Base-by-base conservation (phyloP, 1,140 invertebrate genomes). In the Aphaenogaster rudis region DNA sequence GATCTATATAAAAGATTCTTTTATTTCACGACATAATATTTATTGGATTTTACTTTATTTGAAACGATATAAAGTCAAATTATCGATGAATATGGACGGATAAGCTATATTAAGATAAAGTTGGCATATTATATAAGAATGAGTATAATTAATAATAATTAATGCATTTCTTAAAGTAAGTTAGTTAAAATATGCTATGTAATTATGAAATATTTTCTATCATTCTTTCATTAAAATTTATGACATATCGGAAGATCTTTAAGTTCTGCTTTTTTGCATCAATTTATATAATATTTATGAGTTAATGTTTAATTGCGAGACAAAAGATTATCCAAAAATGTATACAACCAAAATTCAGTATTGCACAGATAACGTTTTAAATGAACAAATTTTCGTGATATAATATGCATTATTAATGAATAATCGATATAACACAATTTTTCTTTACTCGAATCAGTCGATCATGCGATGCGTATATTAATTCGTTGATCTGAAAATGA, bases 291-390 rank as follows among this genome's bases (percentile, higher is more conserved):
- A 42, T n/a, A 66, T 45, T 42, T 0, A 42, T 21, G n/a, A 66
- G 9, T 9, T 45, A 45, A 42, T 67, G 36, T 67, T 45, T 48
- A 67, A 45, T 67, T 67, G 48, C 45, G 39, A 45, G 9, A 21
- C 9, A 17, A 5, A 21, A 67, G 39, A 67, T 67, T 67, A 67
- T 67, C 11, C 11, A 67, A 66, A 67, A 67, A 67, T 67, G 17
- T 67, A 67, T 21, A 67, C 64, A 67, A 67, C 45, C 13, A 67
- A 67, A 67, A 67, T 67, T 67, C 9, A 67, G n/a, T 21, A 67
- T 67, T 67, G 9, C 11, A 67, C 21, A 21, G 8, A 4, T 67
- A 67, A 67, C 17, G 11, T 67, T 67, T 45, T n/a, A 9, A 39
- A 66, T 66, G 8, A 67, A 67, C 39, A n/a, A 67, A 48, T 67